Evolutionary conservation across 2,113 vertebrate genomes (phyloP), one percentile per base, ranked within the genome.

Genomic region (Centropus bengalensis): DNA sequence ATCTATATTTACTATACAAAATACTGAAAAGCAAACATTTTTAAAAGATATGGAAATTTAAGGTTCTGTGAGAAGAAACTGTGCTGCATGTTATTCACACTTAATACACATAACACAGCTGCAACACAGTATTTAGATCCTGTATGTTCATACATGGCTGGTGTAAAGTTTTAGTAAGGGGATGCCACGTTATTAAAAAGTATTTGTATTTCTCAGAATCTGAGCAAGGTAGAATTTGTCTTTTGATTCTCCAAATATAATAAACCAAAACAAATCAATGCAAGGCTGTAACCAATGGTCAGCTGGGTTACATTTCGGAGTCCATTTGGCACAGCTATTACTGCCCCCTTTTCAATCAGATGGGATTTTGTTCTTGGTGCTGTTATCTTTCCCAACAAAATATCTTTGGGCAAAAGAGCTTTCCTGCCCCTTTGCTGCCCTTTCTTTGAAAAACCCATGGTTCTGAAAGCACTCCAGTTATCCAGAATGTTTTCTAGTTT

Each of bases 1-100:
- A 97, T 97, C 97, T 97, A 97, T 96, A 97, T 96, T 96, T 96
- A 97, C 98, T 98, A 98, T 98, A 97, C 95, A 97, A 97, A 97
- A 97, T 95, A 95, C 86, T 94, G 96, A 92, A 95, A 94, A 89
- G 89, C 70, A 74, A 93, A 84, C 42, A 26, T 88, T 77, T 94
- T 96, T 82, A 92, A 94, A 97, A 96, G 96, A 79, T 93, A 96
- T 0, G 13, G 94, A 95, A 95, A 91, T 91, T 94, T 89, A 82
- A 88, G 89, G 85, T 96, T 95, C 63, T 93, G 95, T 91, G 91
- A 94, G 96, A 97, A 95, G 85, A 94, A 94, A 93, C 77, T 96
- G 97, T 96, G 97, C 96, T 97, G 92, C 92, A 94, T 93, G 90
- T 94, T 97, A 97, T 95, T 95, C 92, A 96, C 94, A 96, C 91